Percentiles rank a stretch among this genome's conserved stretches.
These are phyloP conservation scores for Drosophila takahashii DNA, from an alignment of 1,140 invertebrate genomes.

Conservation along the genomic window DNA sequence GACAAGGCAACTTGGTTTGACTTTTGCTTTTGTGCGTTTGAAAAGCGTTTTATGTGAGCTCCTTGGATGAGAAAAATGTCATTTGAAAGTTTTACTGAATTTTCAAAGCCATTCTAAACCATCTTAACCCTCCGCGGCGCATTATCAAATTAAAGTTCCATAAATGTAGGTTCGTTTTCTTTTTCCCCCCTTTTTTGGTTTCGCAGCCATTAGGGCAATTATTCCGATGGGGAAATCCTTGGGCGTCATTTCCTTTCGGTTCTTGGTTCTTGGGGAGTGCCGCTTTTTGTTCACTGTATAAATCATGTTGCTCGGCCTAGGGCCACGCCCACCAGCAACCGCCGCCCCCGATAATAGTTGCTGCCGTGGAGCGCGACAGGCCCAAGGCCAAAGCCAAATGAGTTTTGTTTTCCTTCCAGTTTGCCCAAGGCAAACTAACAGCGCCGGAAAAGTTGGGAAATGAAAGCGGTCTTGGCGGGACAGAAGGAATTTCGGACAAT, in stretches of 20 bases:
- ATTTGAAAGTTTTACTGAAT: slow-evolving; percentile 33
- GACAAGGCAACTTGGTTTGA: slow-evolving; percentile 59
- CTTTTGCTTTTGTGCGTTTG: slow-evolving; percentile 35
- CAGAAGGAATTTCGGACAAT: not conserved
- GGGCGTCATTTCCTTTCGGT: slow-evolving; percentile 21
- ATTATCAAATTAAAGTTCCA: slow-evolving; percentile 52
- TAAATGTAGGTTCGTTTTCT: slow-evolving; percentile 5
- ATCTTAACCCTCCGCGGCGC: not conserved
- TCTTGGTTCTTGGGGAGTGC: slow-evolving; percentile 12
- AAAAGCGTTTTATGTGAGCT: slow-evolving; percentile 54
- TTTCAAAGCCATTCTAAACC: slow-evolving; percentile 2
- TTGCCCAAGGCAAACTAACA: slow-evolving; percentile 17
- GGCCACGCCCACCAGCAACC: slow-evolving; percentile 29
- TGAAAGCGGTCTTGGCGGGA: not conserved
- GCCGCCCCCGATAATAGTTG: slow-evolving; percentile 43
- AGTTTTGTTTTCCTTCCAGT: slow-evolving; percentile 60
- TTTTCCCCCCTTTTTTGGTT: not conserved
- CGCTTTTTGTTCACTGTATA: slow-evolving; percentile 22
- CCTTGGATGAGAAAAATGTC: slow-evolving; percentile 13
- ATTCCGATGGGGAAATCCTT: slow-evolving; percentile 31
- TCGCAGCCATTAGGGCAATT: slow-evolving; percentile 42
- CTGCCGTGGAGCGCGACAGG: slow-evolving; percentile 16
- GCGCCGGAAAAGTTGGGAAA: slow-evolving; percentile 19
- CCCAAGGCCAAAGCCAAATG: slow-evolving; percentile 59
- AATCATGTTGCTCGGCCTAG: slow-evolving; percentile 32